These are phyloP conservation scores for Pogonocherus hispidulus DNA, from an alignment of 2,888 invertebrate genomes.

Conservation along the genomic window DNA sequence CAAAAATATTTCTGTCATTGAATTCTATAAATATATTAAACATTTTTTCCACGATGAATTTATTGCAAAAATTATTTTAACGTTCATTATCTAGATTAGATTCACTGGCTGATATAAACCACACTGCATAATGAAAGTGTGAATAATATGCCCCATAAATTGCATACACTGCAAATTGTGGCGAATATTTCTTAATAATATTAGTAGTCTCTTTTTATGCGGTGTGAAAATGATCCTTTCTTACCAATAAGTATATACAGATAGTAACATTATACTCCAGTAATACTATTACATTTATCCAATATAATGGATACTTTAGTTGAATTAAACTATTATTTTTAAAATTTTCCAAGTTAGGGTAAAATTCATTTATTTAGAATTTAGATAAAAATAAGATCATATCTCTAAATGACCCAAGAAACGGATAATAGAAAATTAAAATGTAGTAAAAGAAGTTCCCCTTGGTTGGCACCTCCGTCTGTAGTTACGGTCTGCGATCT, in stretches of 20 bases:
- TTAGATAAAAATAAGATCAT: too few species aligned
- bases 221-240: not conserved
- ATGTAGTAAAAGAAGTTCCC: too few species aligned
- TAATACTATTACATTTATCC: not conserved
- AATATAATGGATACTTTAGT: not conserved
- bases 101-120: conserved; percentile 15
- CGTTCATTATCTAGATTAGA: not conserved
- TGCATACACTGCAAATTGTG: conserved; percentile 18
- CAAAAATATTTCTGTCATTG: not conserved
- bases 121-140: conserved; percentile 25
- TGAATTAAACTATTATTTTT: conserved; percentile 4
- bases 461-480: too few species aligned
- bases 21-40: not conserved
- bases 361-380: too few species aligned
- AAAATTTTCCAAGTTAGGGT: too few species aligned
- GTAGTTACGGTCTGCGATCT: too few species aligned
- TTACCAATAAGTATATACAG: not conserved
- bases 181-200: conserved; percentile 19
- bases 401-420: too few species aligned
- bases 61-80: not conserved
- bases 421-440: too few species aligned
- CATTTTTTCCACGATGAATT: not conserved
- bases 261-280: not conserved
- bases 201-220: conserved; percentile 5
- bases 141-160: conserved; percentile 19